These are phyloP conservation scores for Leptinotarsa peninsularis DNA, from an alignment of 2,888 invertebrate species.

Conservation along the genomic window DNA sequence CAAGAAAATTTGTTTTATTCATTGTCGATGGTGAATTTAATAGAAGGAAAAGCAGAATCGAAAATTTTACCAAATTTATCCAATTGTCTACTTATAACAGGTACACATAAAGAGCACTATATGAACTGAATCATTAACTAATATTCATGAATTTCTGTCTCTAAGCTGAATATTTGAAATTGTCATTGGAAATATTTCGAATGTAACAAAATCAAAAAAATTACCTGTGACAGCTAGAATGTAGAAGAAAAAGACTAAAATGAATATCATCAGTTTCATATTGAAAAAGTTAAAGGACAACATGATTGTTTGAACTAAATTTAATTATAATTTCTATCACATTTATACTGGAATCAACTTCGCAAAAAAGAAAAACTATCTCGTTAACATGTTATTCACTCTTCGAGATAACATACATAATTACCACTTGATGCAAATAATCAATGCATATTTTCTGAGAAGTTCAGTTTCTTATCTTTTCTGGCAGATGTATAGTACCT, in stretches of 20 bases:
- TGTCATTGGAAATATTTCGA: too few species aligned
- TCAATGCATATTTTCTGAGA: background rate
- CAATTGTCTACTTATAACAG: too few species aligned
- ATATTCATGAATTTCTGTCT: too few species aligned
- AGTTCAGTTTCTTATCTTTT: too few species aligned
- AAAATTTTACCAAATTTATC: too few species aligned
- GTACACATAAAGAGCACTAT: too few species aligned
- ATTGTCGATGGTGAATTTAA: too few species aligned
- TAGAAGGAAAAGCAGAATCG: too few species aligned
- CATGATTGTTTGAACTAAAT: background rate
- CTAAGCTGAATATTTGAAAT: background rate
- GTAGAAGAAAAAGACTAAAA: background rate
- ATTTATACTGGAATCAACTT: background rate
- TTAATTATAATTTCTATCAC: background rate
- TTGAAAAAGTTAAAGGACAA: background rate
- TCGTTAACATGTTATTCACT: background rate
- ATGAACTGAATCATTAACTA: too few species aligned
- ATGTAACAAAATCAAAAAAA: background rate
- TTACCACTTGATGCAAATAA: background rate
- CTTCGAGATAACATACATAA: background rate
- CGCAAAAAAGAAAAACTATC: background rate
- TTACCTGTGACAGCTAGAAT: background rate
- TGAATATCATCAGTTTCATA: slow-evolving; percentile 6
- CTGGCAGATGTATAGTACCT: too few species aligned
- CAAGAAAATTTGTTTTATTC: too few species aligned